Percentiles rank a stretch among this genome's conserved stretches.
phyloP scores from a whole-genome alignment of 1,140 invertebrate genomes.

The Neodiprion pinetum region DNA sequence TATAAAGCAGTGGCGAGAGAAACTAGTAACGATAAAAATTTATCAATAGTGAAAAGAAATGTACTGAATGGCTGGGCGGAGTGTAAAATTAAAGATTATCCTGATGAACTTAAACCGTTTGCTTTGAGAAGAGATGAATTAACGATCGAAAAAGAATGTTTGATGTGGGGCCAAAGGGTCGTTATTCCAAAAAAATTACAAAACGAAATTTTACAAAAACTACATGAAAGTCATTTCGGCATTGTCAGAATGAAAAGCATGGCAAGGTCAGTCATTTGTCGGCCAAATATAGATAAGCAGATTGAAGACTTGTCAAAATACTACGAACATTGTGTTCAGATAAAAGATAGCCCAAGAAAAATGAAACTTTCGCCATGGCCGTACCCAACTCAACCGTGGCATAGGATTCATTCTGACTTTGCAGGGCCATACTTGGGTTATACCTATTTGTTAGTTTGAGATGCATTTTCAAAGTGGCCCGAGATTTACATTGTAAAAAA shows the following conservation, averaged over 20 bases:
- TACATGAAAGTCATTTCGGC: conserved; percentile 34
- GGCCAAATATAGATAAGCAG: conserved; percentile 26
- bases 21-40: too few relatives aligned
- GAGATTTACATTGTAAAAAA: not conserved
- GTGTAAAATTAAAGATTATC: too few relatives aligned
- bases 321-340: too few relatives aligned
- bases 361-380: too few relatives aligned
- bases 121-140: conserved; percentile 15
- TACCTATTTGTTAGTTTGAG: conserved; percentile 1
- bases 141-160: conserved; percentile 16
- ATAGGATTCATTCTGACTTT: too few relatives aligned
- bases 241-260: conserved; percentile 34
- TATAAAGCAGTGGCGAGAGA: too few relatives aligned
- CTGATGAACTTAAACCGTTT: conserved; percentile 5
- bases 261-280: conserved; percentile 31
- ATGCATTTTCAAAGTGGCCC: conserved; percentile 24
- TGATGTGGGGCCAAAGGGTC: not conserved
- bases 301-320: not conserved
- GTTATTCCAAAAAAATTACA: conserved; percentile 29
- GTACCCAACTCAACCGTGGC: too few relatives aligned
- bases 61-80: too few relatives aligned
- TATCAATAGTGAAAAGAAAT: too few relatives aligned
- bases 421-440: too few relatives aligned
- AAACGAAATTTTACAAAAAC: conserved; percentile 26
- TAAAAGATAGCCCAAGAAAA: too few relatives aligned